Conservation (phyloP, 2,113 vertebrate species). For the Megaptera novaeangliae region DNA sequence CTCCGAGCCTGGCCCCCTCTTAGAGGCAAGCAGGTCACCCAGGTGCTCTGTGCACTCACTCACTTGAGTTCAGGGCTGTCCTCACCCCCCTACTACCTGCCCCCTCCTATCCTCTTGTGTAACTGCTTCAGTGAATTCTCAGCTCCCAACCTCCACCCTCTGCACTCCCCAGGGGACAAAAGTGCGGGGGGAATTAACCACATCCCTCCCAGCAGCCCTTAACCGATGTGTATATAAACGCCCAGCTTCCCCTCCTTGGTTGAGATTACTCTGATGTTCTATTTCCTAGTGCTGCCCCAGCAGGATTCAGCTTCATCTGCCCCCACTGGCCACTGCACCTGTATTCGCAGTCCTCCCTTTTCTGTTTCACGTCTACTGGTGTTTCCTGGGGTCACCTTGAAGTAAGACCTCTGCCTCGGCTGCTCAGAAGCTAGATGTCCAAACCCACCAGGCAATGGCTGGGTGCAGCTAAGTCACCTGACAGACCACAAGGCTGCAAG, state of each 20-base stretch:
- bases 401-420: not conserved
- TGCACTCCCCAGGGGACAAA: not conserved
- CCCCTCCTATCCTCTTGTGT: not conserved
- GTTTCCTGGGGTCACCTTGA: not conserved
- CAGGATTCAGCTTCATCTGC: not conserved
- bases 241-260: not conserved
- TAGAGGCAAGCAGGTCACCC: rapidly evolving
- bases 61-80: not conserved
- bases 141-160: not conserved
- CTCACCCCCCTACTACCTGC: rapidly evolving
- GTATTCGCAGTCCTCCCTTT: not conserved
- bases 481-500: not conserved
- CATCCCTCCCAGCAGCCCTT: not conserved
- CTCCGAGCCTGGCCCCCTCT: not conserved
- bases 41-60: not conserved
- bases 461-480: not conserved
- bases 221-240: not conserved
- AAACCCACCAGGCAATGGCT: not conserved
- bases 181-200: not conserved
- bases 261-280: not conserved
- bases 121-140: not conserved
- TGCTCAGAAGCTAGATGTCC: not conserved
- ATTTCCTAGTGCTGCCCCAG: not conserved
- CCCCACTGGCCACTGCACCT: not conserved
- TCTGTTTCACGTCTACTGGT: not conserved